Percentiles rank a stretch among this genome's conserved stretches.
These are phyloP conservation scores for Siniperca chuatsi DNA, from an alignment of 2,113 vertebrate genomes.

Conservation along the genomic window DNA sequence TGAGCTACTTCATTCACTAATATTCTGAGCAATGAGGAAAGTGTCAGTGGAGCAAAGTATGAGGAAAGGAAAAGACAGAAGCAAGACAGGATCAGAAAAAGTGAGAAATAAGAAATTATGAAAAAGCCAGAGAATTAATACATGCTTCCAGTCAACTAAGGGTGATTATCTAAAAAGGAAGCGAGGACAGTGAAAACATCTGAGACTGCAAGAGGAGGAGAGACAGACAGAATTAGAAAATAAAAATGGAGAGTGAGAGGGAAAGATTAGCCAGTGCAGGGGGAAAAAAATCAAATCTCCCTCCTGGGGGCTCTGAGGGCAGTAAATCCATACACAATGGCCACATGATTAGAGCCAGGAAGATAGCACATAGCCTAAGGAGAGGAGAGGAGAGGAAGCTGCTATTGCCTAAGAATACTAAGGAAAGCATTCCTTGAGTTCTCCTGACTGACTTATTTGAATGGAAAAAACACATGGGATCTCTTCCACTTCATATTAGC, in stretches of 20 bases:
- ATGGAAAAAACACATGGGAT: constrained; percentile 40
- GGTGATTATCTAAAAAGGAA: constrained; percentile 37
- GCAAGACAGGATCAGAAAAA: not conserved
- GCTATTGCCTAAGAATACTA: constrained; percentile 44
- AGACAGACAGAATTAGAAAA: constrained; percentile 55
- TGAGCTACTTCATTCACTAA: constrained; percentile 2
- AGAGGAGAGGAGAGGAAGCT: constrained; percentile 16
- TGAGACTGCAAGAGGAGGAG: constrained; percentile 25
- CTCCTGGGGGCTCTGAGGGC: constrained; percentile 68
- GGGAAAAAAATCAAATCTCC: constrained; percentile 73
- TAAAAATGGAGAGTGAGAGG: constrained; percentile 54
- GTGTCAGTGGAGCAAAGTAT: not conserved
- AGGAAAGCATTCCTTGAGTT: constrained; percentile 23
- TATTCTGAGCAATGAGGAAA: not conserved
- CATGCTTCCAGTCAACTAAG: constrained; percentile 38
- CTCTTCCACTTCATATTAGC: constrained; percentile 50
- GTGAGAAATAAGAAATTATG: not conserved
- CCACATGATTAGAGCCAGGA: constrained; percentile 73
- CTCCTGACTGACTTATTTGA: constrained; percentile 58
- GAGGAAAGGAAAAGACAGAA: not conserved
- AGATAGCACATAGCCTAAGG: constrained; percentile 43
- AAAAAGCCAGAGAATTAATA: constrained; percentile 6
- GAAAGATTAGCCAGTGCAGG: constrained; percentile 69
- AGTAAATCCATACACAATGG: constrained; percentile 79
- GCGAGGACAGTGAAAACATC: constrained; percentile 24